These are phyloP conservation scores for Sylvia atricapilla DNA, from an alignment of 2,113 vertebrate genomes.

Conservation along the genomic window DNA sequence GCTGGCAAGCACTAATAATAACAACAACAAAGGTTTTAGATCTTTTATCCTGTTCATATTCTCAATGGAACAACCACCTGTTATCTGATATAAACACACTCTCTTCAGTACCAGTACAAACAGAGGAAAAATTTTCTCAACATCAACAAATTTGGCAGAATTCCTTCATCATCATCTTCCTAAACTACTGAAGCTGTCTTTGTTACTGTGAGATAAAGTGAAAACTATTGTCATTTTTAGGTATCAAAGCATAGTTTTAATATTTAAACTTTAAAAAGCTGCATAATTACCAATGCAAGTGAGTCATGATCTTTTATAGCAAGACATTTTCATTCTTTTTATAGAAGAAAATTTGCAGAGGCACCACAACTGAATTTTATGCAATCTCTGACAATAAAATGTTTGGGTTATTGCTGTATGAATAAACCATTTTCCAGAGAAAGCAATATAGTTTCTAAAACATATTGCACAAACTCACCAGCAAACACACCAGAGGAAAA, in stretches of 20 bases:
- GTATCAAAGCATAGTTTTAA: constrained; percentile 31
- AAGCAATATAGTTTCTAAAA: constrained; percentile 40
- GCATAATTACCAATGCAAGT: constrained; percentile 22
- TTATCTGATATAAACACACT: neutral
- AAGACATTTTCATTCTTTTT: constrained; percentile 17
- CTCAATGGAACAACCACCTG: neutral
- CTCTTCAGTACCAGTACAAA: neutral
- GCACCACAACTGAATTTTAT: constrained; percentile 32
- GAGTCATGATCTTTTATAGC: constrained; percentile 22
- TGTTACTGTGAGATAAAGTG: constrained; percentile 1
- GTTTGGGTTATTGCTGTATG: constrained; percentile 47
- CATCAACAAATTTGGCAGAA: constrained; percentile 23
- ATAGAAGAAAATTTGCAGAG: constrained; percentile 44
- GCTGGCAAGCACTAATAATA: neutral
- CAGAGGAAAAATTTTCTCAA: neutral
- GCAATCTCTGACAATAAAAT: constrained; percentile 26
- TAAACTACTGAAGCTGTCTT: neutral
- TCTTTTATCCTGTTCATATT: neutral
- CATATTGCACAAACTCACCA: constrained; percentile 5
- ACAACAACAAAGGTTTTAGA: neutral
- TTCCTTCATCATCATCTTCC: neutral
- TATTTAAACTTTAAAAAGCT: constrained; percentile 14
- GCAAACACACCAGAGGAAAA: neutral
- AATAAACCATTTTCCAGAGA: constrained; percentile 51
- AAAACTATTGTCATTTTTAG: constrained; percentile 16